Evolutionary conservation across 2,888 invertebrate species (phyloP), one percentile per base, ranked within the genome.

Genomic region (Cheilosia grossa): DNA sequence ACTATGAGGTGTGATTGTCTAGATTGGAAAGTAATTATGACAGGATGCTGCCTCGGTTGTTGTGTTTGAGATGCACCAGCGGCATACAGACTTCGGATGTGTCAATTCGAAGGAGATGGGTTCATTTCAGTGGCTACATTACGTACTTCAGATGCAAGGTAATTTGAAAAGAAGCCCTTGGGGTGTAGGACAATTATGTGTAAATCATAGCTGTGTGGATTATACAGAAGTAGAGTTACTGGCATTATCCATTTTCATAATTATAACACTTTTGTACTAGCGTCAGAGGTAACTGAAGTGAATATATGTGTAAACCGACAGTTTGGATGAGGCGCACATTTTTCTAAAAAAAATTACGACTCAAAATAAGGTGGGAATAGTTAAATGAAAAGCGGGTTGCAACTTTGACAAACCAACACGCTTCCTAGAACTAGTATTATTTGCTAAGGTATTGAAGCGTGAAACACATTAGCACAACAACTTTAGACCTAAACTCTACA

Each of bases 1-100:
- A 73, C 69, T 81, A 86, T 86, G 66, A 86, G 82, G 54, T 73
- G 74, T 54, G 61, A 74, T 66, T 73, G 61, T 77, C 64, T 66
- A 79, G 73, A 86, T 86, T 86, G 86, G 77, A 77, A 80, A 82
- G 47, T 82, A 78, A 86, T 86, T 86, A 78, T 21, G 33, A 59
- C 49, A 10, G 67, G 66, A 59, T 44, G 70, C 30, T 37, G 17
- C 30, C 59, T 47, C 44, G 15, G 42, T 59, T 64, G 44, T 63
- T 37, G 37, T 13, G 13, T 13, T 37, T 30, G 30, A 30, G 61
- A 56, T 49, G 13, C 56, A 21, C 21, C 13, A 21, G 21, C 21
- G 30, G 0, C 6, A 27, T 7, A 27, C 6, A 27, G 6, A 30
- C 21, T 10, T 19, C 6, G 13, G 49, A 49, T 10, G 9, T 47